Conservation (phyloP, 2,797 vertebrate genomes). For the Danio aesculapii region DNA sequence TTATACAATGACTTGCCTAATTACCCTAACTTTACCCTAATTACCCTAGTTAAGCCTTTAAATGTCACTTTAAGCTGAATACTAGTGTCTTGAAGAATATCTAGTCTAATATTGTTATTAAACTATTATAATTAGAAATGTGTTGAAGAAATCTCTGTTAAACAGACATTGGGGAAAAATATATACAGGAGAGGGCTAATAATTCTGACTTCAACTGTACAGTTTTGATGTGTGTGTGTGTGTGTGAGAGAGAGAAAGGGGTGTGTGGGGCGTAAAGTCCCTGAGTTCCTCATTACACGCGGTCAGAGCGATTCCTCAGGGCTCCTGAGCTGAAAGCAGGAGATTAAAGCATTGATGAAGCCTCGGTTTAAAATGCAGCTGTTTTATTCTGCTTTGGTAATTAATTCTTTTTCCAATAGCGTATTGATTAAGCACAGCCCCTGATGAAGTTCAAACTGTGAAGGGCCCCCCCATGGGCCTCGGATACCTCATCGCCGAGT, state of each 20-base stretch:
- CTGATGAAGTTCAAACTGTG: slow-evolving; percentile 99
- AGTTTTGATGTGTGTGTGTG: slow-evolving; percentile 65
- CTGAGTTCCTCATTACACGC: slow-evolving; percentile 99
- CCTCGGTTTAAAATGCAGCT: slow-evolving; percentile 99
- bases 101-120: no score
- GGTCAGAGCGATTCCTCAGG: slow-evolving; percentile 93
- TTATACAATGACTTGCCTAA: no score
- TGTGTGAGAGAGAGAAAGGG: slow-evolving; percentile 56
- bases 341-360: slow-evolving; percentile 99
- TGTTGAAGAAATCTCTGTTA: no score
- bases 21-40: no score
- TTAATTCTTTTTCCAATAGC: slow-evolving; percentile 99
- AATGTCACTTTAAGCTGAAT: no score
- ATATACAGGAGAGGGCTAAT: neutral
- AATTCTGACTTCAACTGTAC: slow-evolving; percentile 2
- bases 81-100: no score
- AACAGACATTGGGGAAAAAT: no score
- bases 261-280: slow-evolving; percentile 84
- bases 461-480: slow-evolving; percentile 91
- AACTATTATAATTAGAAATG: no score
- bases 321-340: slow-evolving; percentile 97
- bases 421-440: slow-evolving; percentile 99
- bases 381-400: slow-evolving; percentile 99
- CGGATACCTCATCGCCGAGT: slow-evolving; percentile 87
- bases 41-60: no score